Evolutionary conservation across 2,113 vertebrate genomes (phyloP).

Genomic region (Chaetodon auriga): DNA sequence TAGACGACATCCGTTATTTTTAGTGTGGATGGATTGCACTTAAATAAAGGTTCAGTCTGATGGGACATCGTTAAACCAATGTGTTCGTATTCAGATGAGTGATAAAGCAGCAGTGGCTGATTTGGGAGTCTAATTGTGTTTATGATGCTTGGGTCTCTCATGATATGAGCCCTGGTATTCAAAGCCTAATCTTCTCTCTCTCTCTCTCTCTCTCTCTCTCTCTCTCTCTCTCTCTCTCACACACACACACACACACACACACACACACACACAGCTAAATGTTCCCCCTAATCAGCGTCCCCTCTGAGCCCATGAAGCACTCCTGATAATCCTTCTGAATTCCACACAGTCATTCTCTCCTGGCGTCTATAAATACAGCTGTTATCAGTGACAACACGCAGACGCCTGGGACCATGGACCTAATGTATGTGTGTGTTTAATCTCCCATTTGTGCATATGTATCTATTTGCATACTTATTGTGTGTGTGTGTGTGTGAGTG

Average conservation of each 20-base stretch:
- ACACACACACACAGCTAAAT: conserved; percentile 32
- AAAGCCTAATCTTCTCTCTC: conserved; percentile 18
- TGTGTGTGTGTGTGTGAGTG: conserved; percentile 12
- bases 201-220: background rate
- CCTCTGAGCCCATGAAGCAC: conserved; percentile 59
- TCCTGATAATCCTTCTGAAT: conserved; percentile 72
- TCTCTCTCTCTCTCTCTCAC: background rate
- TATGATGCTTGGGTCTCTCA: conserved; percentile 46
- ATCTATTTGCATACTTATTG: conserved; percentile 15
- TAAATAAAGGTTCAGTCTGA: background rate
- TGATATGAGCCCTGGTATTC: conserved; percentile 55
- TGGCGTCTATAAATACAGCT: conserved; percentile 74
- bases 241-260: background rate
- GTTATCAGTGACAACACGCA: conserved; percentile 63
- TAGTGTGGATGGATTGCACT: background rate
- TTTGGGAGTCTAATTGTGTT: conserved; percentile 49
- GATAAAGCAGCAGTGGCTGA: conserved; percentile 17
- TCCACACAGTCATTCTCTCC: conserved; percentile 63
- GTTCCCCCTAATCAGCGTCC: conserved; percentile 62
- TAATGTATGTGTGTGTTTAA: conserved; percentile 1
- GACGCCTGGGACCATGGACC: conserved; percentile 16
- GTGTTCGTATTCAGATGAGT: conserved; percentile 13
- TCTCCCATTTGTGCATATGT: conserved; percentile 17
- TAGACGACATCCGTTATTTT: background rate
- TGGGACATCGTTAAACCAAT: background rate